These are phyloP conservation scores for Spatulosminthurus flaviceps DNA, from an alignment of 2,888 invertebrate species.

Conservation along the genomic window DNA sequence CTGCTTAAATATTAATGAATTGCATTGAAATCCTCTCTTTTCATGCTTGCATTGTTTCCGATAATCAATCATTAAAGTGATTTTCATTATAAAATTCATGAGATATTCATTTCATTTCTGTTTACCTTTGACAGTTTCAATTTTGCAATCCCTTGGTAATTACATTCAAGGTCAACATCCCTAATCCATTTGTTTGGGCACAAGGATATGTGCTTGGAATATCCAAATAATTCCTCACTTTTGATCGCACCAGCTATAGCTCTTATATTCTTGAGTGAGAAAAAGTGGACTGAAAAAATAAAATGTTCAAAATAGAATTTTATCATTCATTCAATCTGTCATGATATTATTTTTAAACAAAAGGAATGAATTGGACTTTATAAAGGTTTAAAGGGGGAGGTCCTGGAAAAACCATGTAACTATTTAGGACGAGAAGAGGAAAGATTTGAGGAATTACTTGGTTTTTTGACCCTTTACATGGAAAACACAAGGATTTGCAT, in stretches of 20 bases:
- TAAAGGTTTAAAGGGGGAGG: no score
- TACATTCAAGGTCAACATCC: slow-evolving; percentile 1
- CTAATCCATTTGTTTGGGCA: background rate
- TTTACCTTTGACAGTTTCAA: slow-evolving; percentile 10
- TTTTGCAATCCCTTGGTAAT: background rate
- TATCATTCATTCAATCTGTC: no score
- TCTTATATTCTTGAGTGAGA: no score
- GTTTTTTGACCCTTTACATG: slow-evolving; percentile 37
- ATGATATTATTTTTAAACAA: no score
- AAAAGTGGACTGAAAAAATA: no score
- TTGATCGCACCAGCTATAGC: no score
- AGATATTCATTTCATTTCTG: slow-evolving; percentile 14
- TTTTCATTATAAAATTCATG: slow-evolving; percentile 40
- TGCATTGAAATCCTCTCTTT: slow-evolving; percentile 17
- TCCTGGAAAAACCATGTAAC: background rate
- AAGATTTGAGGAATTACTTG: background rate
- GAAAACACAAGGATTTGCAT: slow-evolving; percentile 41
- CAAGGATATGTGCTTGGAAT: background rate
- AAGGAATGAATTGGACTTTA: no score
- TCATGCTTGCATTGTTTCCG: slow-evolving; percentile 29
- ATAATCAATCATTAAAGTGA: slow-evolving; percentile 41
- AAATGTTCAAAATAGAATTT: no score
- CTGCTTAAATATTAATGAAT: slow-evolving; percentile 18
- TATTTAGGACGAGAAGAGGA: background rate
- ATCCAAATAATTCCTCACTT: no score